Evolutionary conservation across 2,888 invertebrate genomes (phyloP), one percentile per base, ranked within the genome.

Genomic region (Oxyteleia sp.): DNA sequence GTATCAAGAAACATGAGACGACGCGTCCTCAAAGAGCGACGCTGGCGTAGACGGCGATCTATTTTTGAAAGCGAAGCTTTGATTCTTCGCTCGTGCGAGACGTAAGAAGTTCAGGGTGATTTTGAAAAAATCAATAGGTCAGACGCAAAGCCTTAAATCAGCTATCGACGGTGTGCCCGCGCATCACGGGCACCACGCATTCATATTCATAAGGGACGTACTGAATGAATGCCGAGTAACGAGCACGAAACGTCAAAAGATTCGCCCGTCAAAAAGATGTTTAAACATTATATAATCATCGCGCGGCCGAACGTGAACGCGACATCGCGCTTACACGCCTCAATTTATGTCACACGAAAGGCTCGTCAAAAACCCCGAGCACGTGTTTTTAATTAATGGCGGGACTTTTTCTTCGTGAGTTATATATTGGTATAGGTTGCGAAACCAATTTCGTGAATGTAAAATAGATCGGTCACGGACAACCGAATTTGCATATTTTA

Each of bases 101-200:
- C 74, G 51, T 20, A 26, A 75, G 74, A 68, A 69, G 74, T 75
- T 81, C 81, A 63, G 74, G 69, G 74, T 69, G 68, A 71, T 79
- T 55, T 63, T 23, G 47, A 61, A 55, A 69, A 78, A 78, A 32
- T 57, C 55, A 57, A 71, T 69, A 57, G 10, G 51, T n/a, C n/a
- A n/a, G 15, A n/a, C 7, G 51, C 20, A 18, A 20, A 18, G 20
- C 7, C 35, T 13, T 20, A 53, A 51, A 55, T 69, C 15, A 45
- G 7, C 43, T 32, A 47, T 45, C 15, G 16, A 15, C 13, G 15
- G n/a, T 53, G n/a, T 53, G 10, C 15, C 4, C 8, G 15, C 1
- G n/a, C n/a, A 23, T 32, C 47, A n/a, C 18, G 47, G 35, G 29
- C 5, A 4, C 23, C 10, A 13, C 0, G 7, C 26, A 51, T 38